A percentile compares a stretch with the other conserved stretches of the same genome.
Conservation (phyloP, 2,113 vertebrate genomes). For the Amblyornis subalaris region DNA sequence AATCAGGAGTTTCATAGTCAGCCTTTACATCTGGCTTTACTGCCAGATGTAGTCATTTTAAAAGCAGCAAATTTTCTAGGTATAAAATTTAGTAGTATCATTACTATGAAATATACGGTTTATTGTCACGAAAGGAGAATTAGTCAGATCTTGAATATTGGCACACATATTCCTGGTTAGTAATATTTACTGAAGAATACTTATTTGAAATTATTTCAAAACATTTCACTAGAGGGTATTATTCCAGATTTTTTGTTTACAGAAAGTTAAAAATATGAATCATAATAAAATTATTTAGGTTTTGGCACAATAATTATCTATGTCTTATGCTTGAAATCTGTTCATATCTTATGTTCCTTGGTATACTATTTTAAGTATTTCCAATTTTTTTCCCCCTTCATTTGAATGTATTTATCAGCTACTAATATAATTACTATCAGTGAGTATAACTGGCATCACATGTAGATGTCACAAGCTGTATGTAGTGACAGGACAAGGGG, state of each 20-base stretch:
- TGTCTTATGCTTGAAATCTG: not conserved
- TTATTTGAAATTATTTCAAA: not conserved
- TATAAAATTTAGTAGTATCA: too few relatives aligned
- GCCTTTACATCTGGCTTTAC: not conserved
- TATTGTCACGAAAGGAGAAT: too few relatives aligned
- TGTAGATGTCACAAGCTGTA: not conserved
- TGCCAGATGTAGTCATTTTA: not conserved
- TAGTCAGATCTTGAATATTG: not conserved
- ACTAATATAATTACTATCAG: not conserved
- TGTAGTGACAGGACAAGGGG: not conserved
- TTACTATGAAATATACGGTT: too few relatives aligned
- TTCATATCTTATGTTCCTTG: not conserved
- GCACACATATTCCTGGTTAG: not conserved
- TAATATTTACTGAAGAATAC: not conserved
- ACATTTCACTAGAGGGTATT: not conserved
- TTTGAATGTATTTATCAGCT: not conserved
- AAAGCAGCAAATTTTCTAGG: too few relatives aligned
- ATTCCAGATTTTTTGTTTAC: not conserved
- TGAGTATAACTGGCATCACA: not conserved
- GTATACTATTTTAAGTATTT: not conserved
- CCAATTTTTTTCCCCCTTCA: fast-evolving
- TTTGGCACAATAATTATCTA: not conserved
- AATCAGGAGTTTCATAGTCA: not conserved
- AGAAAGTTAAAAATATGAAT: not conserved
- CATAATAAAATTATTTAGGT: not conserved